These are phyloP conservation scores for Trachelus tabidus DNA, from an alignment of 2,888 invertebrate genomes.

Conservation along the genomic window DNA sequence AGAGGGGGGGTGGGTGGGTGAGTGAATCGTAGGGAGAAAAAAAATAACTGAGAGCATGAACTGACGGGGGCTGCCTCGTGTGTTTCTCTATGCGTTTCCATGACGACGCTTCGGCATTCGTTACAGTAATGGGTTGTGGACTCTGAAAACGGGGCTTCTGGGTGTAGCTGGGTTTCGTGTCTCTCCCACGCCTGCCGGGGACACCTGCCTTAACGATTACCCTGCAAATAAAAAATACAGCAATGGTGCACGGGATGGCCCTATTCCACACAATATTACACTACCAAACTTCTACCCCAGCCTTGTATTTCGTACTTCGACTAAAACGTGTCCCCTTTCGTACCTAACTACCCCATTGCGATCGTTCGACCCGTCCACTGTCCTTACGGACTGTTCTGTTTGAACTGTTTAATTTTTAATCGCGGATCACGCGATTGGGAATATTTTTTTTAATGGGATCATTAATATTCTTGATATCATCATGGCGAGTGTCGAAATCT, in stretches of 20 bases:
- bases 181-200: constrained; percentile 59
- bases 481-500: background rate
- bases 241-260: constrained; percentile 15
- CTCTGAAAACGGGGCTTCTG: constrained; percentile 42
- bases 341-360: background rate
- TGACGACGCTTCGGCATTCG: constrained; percentile 52
- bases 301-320: background rate
- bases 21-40: constrained; percentile 15
- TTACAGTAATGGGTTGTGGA: constrained; percentile 51
- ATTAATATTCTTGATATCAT: background rate
- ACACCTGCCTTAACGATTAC: constrained; percentile 60
- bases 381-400: background rate
- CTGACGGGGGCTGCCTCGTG: constrained; percentile 40
- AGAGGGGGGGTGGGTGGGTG: constrained; percentile 5
- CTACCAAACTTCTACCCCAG: background rate
- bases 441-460: background rate
- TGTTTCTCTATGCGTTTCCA: constrained; percentile 61
- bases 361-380: background rate
- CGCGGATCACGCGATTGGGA: background rate
- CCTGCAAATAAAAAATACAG: constrained; percentile 33
- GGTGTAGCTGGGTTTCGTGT: constrained; percentile 41
- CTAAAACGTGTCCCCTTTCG: background rate
- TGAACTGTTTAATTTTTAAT: background rate
- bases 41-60: constrained; percentile 3
- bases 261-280: background rate